phyloP scores from a whole-genome alignment of 2,113 vertebrate genomes.

The Myocastor coypus region DNA sequence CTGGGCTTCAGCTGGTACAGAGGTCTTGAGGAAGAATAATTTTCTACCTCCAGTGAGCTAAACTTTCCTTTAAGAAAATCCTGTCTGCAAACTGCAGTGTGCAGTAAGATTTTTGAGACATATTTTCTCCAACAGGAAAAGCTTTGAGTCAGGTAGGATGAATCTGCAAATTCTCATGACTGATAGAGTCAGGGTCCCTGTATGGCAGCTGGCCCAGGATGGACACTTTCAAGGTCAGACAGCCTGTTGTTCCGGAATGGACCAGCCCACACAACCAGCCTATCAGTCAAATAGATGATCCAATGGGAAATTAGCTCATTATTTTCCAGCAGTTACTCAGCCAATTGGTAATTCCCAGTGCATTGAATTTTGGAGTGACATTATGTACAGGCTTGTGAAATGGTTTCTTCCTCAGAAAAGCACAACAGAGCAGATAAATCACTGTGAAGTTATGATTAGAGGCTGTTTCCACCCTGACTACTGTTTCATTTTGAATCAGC shows the following conservation, averaged over 20 bases:
- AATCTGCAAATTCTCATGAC: slow-evolving; percentile 70
- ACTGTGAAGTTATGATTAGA: slow-evolving; percentile 42
- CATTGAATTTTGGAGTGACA: neutral
- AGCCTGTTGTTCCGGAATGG: slow-evolving; percentile 3
- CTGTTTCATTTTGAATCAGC: slow-evolving; percentile 7
- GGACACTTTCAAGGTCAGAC: slow-evolving; percentile 74
- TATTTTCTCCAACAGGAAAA: slow-evolving; percentile 73
- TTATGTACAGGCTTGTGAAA: neutral
- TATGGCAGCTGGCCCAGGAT: slow-evolving; percentile 52
- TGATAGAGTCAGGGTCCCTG: slow-evolving; percentile 58
- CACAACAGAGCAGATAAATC: slow-evolving; percentile 56
- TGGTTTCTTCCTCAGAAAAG: neutral
- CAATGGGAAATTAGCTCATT: slow-evolving; percentile 63
- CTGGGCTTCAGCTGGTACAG: slow-evolving; percentile 35
- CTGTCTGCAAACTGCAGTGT: slow-evolving; percentile 51
- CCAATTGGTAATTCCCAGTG: slow-evolving; percentile 58
- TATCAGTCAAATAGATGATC: slow-evolving; percentile 60
- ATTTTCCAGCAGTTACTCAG: slow-evolving; percentile 60
- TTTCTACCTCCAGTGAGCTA: slow-evolving; percentile 7
- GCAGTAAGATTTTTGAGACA: slow-evolving; percentile 48
- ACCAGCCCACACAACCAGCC: neutral
- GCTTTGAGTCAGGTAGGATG: slow-evolving; percentile 69
- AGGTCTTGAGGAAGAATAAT: slow-evolving; percentile 31
- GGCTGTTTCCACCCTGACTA: neutral
- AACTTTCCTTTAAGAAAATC: neutral